Evolutionary conservation across 2,113 vertebrate genomes (phyloP).

Genomic region (Coracopsis vasa): DNA sequence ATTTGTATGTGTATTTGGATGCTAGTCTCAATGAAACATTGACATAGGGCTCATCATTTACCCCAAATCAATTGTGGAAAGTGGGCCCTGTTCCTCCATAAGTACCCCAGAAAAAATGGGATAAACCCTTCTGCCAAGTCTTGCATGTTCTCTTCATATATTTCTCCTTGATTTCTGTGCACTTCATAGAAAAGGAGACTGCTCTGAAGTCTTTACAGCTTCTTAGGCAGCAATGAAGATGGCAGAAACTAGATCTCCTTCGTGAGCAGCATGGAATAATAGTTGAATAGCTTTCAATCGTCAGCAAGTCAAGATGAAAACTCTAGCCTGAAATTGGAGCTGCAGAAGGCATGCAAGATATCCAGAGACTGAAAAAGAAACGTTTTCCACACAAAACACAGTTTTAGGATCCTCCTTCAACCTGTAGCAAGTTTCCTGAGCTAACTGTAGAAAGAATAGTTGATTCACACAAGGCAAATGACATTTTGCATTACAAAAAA

Average conservation of each 20-base stretch:
- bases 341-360: neutral
- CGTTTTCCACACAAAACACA: neutral
- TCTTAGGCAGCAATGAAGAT: neutral
- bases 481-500: neutral
- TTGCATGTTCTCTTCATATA: neutral
- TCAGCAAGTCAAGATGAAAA: neutral
- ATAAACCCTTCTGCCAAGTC: neutral
- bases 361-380: neutral
- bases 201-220: neutral
- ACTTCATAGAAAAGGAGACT: neutral
- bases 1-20: fast-evolving
- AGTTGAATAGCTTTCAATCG: neutral
- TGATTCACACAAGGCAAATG: neutral
- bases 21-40: neutral
- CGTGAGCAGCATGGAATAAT: neutral
- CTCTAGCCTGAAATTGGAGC: neutral
- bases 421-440: neutral
- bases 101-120: neutral
- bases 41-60: neutral
- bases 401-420: neutral
- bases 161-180: neutral
- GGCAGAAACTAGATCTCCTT: neutral
- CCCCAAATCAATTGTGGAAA: neutral
- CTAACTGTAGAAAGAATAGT: neutral
- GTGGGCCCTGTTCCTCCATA: neutral